Conservation (phyloP, 2,797 vertebrate species). For the Ctenopoma multispine region DNA sequence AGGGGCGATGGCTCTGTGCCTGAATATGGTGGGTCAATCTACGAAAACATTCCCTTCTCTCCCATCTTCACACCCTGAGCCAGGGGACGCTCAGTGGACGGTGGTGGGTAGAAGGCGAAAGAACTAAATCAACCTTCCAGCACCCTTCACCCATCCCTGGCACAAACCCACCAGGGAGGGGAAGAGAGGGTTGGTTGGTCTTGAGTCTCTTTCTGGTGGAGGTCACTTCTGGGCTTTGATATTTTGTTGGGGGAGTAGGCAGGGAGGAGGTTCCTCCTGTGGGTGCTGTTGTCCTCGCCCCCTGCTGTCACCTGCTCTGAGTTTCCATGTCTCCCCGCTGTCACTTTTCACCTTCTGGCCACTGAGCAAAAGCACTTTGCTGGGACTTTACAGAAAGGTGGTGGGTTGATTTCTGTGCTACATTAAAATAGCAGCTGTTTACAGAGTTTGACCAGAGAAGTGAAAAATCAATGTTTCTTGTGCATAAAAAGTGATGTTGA, state of each 20-base stretch:
- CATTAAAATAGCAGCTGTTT: conserved; percentile 64
- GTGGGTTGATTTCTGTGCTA: conserved; percentile 65
- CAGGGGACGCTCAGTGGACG: conserved; percentile 76
- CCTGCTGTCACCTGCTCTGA: conserved; percentile 78
- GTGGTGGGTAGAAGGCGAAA: conserved; percentile 64
- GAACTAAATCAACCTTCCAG: conserved; percentile 57
- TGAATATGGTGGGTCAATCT: conserved; percentile 99
- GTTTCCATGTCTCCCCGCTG: conserved; percentile 89
- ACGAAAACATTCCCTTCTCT: conserved; percentile 99
- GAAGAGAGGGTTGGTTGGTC: conserved; percentile 41
- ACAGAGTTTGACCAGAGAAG: conserved; percentile 62
- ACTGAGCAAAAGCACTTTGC: conserved; percentile 78
- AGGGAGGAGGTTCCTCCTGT: conserved; percentile 52
- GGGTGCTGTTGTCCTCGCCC: conserved; percentile 79
- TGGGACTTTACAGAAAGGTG: conserved; percentile 79
- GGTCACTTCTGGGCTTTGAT: conserved; percentile 61
- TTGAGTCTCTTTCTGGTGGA: conserved; percentile 71
- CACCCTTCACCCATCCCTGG: conserved; percentile 81
- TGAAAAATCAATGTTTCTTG: conserved; percentile 57
- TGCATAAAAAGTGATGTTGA: conserved; percentile 56
- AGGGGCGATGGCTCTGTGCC: conserved; percentile 98
- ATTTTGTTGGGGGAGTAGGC: conserved; percentile 73
- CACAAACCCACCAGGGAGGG: conserved; percentile 78
- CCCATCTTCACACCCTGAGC: conserved; percentile 98
- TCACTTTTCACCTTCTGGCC: conserved; percentile 85